These are phyloP conservation scores for Platerodrilus igneus DNA, from an alignment of 2,888 invertebrate genomes.

Conservation along the genomic window DNA sequence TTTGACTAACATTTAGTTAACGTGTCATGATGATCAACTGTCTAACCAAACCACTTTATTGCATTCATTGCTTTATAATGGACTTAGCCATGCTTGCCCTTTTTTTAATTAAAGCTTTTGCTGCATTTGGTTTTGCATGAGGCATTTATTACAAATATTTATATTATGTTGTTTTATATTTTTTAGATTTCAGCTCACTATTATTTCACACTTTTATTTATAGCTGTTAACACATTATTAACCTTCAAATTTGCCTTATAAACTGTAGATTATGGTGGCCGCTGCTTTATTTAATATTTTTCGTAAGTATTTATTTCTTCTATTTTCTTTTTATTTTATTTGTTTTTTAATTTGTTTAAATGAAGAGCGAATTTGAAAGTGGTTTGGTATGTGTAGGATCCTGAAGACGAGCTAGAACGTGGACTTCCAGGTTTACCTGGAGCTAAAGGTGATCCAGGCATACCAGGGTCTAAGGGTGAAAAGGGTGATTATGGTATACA, in stretches of 20 bases:
- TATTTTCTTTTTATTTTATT: conserved; percentile 16
- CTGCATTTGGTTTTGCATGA: background rate
- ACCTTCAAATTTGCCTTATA: conserved; percentile 16
- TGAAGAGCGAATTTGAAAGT: conserved; percentile 35
- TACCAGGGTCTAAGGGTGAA: conserved; percentile 50
- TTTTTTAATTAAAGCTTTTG: background rate
- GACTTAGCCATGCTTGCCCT: conserved; percentile 4
- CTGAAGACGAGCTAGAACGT: conserved; percentile 55
- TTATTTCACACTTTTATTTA: conserved; percentile 31
- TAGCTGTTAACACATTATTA: conserved; percentile 35
- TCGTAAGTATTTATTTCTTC: conserved; percentile 24
- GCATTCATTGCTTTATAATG: conserved; percentile 29
- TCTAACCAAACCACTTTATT: conserved; percentile 43
- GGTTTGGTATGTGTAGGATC: conserved; percentile 51
- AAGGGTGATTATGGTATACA: conserved; percentile 50
- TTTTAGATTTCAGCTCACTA: conserved; percentile 14
- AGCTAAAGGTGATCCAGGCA: conserved; percentile 55
- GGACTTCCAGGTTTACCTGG: conserved; percentile 66
- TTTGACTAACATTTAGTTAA: conserved; percentile 17
- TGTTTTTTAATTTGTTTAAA: conserved; percentile 10
- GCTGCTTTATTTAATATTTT: conserved; percentile 23
- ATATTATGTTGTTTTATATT: conserved; percentile 15
- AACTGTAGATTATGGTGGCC: conserved; percentile 19
- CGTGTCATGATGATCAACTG: conserved; percentile 32
- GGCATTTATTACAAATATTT: conserved; percentile 2